Conservation (phyloP, 2,888 invertebrate species). For the Clepsis dumicolana region DNA sequence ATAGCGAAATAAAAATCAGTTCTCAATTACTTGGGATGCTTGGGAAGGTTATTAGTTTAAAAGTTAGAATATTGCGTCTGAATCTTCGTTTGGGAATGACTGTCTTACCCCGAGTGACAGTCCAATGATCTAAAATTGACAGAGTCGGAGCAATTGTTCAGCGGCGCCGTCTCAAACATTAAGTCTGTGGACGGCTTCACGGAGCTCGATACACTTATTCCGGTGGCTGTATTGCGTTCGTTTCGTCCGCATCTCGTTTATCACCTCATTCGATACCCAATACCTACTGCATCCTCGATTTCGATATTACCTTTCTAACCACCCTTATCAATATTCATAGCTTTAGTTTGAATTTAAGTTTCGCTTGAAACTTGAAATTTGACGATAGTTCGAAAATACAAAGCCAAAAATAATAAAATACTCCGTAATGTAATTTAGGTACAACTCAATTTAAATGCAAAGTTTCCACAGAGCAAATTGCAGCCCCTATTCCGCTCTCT, state of each 20-base stretch:
- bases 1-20: background rate
- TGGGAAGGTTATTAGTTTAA: background rate
- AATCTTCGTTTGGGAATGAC: background rate
- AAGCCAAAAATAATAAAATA: slow-evolving; percentile 3
- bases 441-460: slow-evolving; percentile 23
- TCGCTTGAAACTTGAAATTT: background rate
- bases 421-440: slow-evolving; percentile 5
- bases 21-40: background rate
- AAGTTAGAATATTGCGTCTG: background rate
- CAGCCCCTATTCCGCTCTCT: slow-evolving; percentile 12
- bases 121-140: slow-evolving; percentile 46
- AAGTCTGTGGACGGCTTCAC: slow-evolving; percentile 72
- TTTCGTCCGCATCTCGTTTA: slow-evolving; percentile 64
- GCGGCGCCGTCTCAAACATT: slow-evolving; percentile 72
- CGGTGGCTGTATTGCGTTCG: slow-evolving; percentile 64
- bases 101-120: slow-evolving; percentile 1
- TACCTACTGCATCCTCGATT: background rate
- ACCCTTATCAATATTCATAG: slow-evolving; percentile 6
- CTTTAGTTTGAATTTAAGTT: background rate
- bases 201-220: slow-evolving; percentile 73
- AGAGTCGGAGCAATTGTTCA: slow-evolving; percentile 68
- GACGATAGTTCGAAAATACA: background rate
- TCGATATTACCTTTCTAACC: background rate
- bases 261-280: slow-evolving; percentile 81
- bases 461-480: slow-evolving; percentile 22